Conservation (phyloP, 2,797 vertebrate genomes). For the Trematomus bernacchii region DNA sequence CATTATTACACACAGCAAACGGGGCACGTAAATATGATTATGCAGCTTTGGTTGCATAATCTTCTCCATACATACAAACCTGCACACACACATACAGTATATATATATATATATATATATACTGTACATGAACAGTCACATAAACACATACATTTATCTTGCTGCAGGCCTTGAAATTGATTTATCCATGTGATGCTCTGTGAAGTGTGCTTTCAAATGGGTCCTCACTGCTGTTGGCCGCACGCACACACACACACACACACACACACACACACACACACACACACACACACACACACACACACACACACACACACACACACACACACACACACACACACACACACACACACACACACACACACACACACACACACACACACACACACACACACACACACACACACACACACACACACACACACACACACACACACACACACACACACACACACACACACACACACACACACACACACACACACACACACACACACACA, state of each 20-base stretch:
- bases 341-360: constrained; percentile 1
- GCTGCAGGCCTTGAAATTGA: constrained; percentile 53
- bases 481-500: constrained; percentile 2
- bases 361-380: constrained; percentile 16
- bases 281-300: background rate
- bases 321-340: constrained; percentile 17
- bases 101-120: background rate
- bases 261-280: constrained; percentile 4
- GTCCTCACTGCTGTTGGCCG: constrained; percentile 42
- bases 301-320: background rate
- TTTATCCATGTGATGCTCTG: constrained; percentile 68
- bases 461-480: constrained; percentile 18
- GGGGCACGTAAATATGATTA: constrained; percentile 31
- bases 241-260: constrained; percentile 17
- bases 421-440: constrained; percentile 17
- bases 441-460: background rate
- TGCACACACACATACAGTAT: constrained; percentile 4
- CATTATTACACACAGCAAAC: constrained; percentile 26
- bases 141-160: constrained; percentile 42
- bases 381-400: constrained; percentile 1
- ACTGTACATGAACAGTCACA: constrained; percentile 1
- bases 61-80: background rate
- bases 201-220: constrained; percentile 68
- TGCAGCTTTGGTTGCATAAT: constrained; percentile 50
- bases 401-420: background rate